Evolutionary conservation across 53 echinoderm and acorn worm genomes (phyloP).

Genomic region (Echinarachnius parma): DNA sequence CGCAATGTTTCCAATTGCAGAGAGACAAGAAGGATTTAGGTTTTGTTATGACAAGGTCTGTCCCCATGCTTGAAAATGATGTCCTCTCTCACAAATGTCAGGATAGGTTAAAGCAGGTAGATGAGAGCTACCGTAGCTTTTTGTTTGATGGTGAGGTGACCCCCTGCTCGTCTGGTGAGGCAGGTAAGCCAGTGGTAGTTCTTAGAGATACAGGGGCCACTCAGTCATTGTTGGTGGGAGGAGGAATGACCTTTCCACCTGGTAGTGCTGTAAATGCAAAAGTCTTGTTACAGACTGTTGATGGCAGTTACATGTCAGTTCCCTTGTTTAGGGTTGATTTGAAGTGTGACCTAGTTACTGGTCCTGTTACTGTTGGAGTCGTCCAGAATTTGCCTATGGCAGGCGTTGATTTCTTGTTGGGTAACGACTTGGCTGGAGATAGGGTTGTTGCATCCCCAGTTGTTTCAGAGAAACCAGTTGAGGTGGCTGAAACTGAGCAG

Average conservation of each 20-base stretch:
- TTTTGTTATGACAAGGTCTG: neutral
- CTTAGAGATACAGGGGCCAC: neutral
- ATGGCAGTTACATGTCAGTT: neutral
- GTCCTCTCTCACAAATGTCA: neutral
- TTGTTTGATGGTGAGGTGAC: slow-evolving; percentile 3
- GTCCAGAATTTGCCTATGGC: slow-evolving; percentile 22
- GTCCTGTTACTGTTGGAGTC: slow-evolving; percentile 39
- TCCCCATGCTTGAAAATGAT: too few species aligned
- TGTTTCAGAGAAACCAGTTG: slow-evolving; percentile 4
- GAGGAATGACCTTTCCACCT: neutral
- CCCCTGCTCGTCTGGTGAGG: neutral
- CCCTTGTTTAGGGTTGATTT: slow-evolving; percentile 27
- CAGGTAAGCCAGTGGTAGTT: neutral
- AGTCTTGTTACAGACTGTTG: neutral
- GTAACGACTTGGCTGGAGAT: slow-evolving; percentile 25
- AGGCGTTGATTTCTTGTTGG: slow-evolving; percentile 32
- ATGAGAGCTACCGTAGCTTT: slow-evolving; percentile 1
- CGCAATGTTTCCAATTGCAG: neutral
- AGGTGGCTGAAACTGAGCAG: slow-evolving; percentile 18
- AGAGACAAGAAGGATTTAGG: neutral
- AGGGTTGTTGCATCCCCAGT: slow-evolving; percentile 1
- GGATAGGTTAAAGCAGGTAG: neutral
- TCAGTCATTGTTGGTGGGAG: neutral
- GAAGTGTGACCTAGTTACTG: slow-evolving; percentile 46
- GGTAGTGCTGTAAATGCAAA: neutral